Evolutionary conservation across 2,888 invertebrate genomes (phyloP).

Genomic region (Torymus aiolomorphi): DNA sequence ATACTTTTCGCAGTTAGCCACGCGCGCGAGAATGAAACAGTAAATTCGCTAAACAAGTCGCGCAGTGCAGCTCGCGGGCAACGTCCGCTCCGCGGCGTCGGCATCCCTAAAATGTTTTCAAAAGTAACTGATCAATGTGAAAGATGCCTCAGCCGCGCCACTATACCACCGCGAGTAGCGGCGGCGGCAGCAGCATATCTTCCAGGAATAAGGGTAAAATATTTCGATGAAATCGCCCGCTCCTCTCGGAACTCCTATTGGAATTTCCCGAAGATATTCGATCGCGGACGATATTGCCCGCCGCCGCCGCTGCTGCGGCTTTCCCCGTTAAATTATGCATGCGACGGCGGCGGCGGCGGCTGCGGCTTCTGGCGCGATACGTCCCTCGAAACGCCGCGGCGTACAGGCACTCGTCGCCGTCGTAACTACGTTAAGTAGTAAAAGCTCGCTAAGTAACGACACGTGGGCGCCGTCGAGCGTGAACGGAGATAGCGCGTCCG

Average conservation of each 20-base stretch:
- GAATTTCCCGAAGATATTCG: conserved; percentile 56
- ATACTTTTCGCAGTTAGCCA: too few species aligned
- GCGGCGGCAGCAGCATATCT: conserved; percentile 34
- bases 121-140: conserved; percentile 51
- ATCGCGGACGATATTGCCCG: conserved; percentile 47
- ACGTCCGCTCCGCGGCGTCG: too few species aligned
- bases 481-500: conserved; percentile 58
- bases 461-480: conserved; percentile 56
- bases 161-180: too few species aligned
- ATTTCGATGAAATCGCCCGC: conserved; percentile 56
- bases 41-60: background rate
- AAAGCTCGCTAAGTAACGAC: conserved; percentile 63
- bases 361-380: background rate
- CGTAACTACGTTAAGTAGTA: conserved; percentile 57
- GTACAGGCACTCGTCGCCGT: background rate
- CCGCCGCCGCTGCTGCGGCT: conserved; percentile 38
- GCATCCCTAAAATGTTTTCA: conserved; percentile 23
- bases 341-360: conserved; percentile 23
- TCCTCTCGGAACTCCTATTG: conserved; percentile 38
- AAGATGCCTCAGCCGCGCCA: conserved; percentile 33
- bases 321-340: conserved; percentile 54
- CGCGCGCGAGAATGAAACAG: background rate
- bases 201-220: conserved; percentile 59
- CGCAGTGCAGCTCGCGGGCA: background rate
- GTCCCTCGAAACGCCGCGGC: background rate